Base-by-base conservation (phyloP, 2,113 vertebrate genomes). In the Grammomys dolichurus region DNA sequence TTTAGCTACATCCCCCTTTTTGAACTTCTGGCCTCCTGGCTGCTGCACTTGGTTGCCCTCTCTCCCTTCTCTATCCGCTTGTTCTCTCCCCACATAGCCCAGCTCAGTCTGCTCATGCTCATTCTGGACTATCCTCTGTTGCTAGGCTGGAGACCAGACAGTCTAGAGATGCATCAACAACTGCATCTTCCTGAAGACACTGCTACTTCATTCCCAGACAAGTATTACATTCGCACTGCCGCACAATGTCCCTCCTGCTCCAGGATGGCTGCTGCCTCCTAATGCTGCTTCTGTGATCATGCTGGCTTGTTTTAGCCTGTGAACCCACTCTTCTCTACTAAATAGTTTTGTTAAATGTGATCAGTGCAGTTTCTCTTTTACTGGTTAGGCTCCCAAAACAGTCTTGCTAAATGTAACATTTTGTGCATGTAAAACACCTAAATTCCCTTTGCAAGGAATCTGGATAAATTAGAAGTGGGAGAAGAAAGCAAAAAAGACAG, bases 301-400 rank as follows among this genome's bases (percentile, higher is more conserved):
- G 12, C 54, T 92, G 56, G n/a, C 33, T 46, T 20, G 16, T 28
- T 22, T n/a, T 12, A 75, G 60, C 67, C 54, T 82, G 19, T 82
- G 13, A 36, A 87, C 96, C 93, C 67, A 87, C 40, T 33, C 36
- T 69, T 69, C 77, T 80, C 63, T 77, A 58, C 88, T 93, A 89
- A 93, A 67, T 75, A 69, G 4, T 85, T n/a, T 70, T 67, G 87
- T 85, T 87, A 85, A 93, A 67, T 11, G 20, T 19, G 28, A 65
- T 90, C 60, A 87, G 4, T 80, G 20, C 36, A 60, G 28, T 92
- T 94, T 92, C 46, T 73, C 70, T 94, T 95, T 96, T 40, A 33
- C 31, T 85, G 1, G 1, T 75, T 67, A 94, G 31, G 84, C 0
- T 19, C 80, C 63, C 16, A 90, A 24, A 89, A 6, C 87, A 58